A percentile compares a stretch with the other conserved stretches of the same genome.
Evolutionary conservation across 2,888 invertebrate genomes (phyloP).

Genomic region (Aphelenchoides bicaudatus): DNA sequence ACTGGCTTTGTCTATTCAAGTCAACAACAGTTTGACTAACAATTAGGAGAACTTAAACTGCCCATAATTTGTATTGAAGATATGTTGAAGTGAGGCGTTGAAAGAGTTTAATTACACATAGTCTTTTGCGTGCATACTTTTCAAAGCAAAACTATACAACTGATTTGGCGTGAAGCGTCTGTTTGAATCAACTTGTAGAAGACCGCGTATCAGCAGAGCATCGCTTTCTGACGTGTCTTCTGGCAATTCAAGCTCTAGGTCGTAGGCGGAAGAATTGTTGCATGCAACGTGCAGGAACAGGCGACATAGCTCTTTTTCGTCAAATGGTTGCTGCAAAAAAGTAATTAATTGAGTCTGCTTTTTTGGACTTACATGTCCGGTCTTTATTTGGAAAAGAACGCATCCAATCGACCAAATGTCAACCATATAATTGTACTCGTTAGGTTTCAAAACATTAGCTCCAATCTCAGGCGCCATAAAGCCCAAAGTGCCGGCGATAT

Average conservation of each 20-base stretch:
- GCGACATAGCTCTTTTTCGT: constrained; percentile 53
- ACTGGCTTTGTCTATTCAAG: not conserved
- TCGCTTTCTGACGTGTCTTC: constrained; percentile 36
- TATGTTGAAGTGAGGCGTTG: too few relatives aligned
- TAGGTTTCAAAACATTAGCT: constrained; percentile 50
- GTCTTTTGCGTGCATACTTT: not conserved
- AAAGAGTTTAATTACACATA: not conserved
- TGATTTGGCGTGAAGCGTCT: constrained; percentile 38
- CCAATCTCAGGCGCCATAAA: constrained; percentile 60
- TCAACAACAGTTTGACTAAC: not conserved
- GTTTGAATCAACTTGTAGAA: constrained; percentile 49
- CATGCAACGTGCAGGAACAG: constrained; percentile 56
- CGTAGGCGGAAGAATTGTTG: constrained; percentile 57
- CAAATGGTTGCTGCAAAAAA: constrained; percentile 51
- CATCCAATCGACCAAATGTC: constrained; percentile 61
- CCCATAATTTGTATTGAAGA: too few relatives aligned
- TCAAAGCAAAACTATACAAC: constrained; percentile 6
- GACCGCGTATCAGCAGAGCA: constrained; percentile 39
- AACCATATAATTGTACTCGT: constrained; percentile 38
- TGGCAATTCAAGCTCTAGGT: constrained; percentile 50
- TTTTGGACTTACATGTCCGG: constrained; percentile 45
- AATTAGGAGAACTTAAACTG: constrained; percentile 4
- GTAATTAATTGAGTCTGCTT: too few relatives aligned
- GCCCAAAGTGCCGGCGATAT: constrained; percentile 56
- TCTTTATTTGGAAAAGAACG: constrained; percentile 54